Evolutionary conservation across 2,797 vertebrate genomes (phyloP).

Genomic region (Ctenopoma multispine): DNA sequence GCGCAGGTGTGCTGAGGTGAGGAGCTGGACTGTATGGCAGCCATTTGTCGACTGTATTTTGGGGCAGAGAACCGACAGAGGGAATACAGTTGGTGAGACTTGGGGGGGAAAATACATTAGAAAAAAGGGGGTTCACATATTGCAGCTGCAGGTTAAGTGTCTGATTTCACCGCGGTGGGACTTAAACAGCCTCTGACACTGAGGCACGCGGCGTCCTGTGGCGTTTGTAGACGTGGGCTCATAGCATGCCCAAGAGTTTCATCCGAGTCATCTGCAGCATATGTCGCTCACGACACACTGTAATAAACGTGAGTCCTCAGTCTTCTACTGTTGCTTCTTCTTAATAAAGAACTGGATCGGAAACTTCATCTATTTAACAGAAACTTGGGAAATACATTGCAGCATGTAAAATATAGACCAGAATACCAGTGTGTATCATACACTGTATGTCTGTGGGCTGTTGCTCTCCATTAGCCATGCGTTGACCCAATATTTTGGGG

Average conservation of each 20-base stretch:
- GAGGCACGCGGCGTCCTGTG: slow-evolving; percentile 16
- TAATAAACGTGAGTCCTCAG: neutral
- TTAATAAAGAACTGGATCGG: neutral
- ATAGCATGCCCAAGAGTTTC: slow-evolving; percentile 1
- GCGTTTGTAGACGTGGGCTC: slow-evolving; percentile 24
- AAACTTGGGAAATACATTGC: neutral
- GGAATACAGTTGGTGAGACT: slow-evolving; percentile 47
- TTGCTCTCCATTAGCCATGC: slow-evolving; percentile 69
- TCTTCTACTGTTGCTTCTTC: neutral
- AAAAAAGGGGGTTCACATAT: neutral
- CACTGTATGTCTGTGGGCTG: slow-evolving; percentile 23
- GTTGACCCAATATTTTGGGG: slow-evolving; percentile 73
- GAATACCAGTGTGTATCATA: neutral
- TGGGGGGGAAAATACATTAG: neutral
- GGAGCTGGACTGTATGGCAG: slow-evolving; percentile 48
- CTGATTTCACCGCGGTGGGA: slow-evolving; percentile 34
- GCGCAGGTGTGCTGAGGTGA: slow-evolving; percentile 69
- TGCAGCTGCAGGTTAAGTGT: slow-evolving; percentile 48
- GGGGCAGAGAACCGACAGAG: slow-evolving; percentile 36
- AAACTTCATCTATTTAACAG: neutral
- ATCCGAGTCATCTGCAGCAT: slow-evolving; percentile 9
- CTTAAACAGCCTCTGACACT: slow-evolving; percentile 28
- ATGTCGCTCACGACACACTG: neutral
- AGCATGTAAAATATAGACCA: neutral
- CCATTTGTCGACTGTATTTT: slow-evolving; percentile 67